Evolutionary conservation across 1,140 invertebrate genomes (phyloP).

Genomic region (Neodiprion virginianus): DNA sequence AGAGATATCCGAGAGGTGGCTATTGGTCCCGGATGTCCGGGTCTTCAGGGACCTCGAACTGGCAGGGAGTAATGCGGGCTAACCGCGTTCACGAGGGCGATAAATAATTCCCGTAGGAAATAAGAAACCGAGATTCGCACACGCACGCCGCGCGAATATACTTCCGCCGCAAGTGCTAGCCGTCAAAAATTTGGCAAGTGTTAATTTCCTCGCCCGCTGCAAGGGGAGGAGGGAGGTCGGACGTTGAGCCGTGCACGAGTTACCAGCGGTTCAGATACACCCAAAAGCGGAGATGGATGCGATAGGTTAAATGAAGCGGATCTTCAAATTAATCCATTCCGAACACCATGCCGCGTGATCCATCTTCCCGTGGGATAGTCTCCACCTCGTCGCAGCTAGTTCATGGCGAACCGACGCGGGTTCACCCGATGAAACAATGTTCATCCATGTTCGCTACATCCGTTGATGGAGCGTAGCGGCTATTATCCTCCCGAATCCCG

Average conservation of each 20-base stretch:
- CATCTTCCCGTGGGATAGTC: conserved; percentile 27
- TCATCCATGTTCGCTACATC: background rate
- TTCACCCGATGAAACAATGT: background rate
- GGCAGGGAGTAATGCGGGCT: too few relatives aligned
- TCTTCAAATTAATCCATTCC: conserved; percentile 45
- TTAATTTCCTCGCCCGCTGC: too few relatives aligned
- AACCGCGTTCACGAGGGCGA: too few relatives aligned
- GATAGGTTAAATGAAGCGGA: conserved; percentile 43
- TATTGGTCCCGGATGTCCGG: background rate
- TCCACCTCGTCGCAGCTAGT: conserved; percentile 17
- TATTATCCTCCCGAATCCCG: background rate
- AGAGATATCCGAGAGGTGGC: background rate
- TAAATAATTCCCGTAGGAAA: too few relatives aligned
- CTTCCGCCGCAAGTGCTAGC: too few relatives aligned
- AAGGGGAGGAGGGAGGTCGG: too few relatives aligned
- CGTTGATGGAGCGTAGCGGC: background rate
- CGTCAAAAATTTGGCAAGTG: too few relatives aligned
- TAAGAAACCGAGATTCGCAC: too few relatives aligned
- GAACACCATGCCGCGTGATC: conserved; percentile 39
- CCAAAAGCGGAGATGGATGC: conserved; percentile 26
- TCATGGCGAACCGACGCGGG: background rate
- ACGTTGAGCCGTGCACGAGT: too few relatives aligned
- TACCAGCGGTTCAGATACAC: too few relatives aligned
- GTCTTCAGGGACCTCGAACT: background rate
- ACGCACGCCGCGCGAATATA: too few relatives aligned